These are phyloP conservation scores for Rhysida immarginata DNA, from an alignment of 1,140 invertebrate genomes.

Conservation along the genomic window DNA sequence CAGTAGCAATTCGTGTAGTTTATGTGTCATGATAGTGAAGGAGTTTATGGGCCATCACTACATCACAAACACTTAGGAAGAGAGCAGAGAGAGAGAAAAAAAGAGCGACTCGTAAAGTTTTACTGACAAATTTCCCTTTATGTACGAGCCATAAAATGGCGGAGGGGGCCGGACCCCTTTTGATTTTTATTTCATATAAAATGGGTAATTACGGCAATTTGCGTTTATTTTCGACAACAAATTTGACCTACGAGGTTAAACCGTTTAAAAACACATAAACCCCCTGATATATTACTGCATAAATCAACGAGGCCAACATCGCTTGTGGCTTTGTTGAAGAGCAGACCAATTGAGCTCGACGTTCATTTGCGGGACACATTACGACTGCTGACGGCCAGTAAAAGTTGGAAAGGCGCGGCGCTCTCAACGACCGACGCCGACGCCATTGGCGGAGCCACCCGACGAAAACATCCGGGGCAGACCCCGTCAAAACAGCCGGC, in stretches of 20 bases:
- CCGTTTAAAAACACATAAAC: background rate
- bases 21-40: constrained; percentile 8
- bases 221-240: constrained; percentile 7
- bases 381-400: background rate
- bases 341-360: constrained; percentile 2
- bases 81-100: background rate
- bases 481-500: no score
- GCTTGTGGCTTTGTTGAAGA: constrained; percentile 5
- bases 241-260: background rate
- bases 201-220: constrained; percentile 9
- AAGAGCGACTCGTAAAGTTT: constrained; percentile 6
- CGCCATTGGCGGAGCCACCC: no score
- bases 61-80: constrained; percentile 7
- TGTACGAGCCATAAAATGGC: constrained; percentile 5
- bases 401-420: no score
- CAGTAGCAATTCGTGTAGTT: constrained; percentile 8
- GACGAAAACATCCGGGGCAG: no score
- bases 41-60: constrained; percentile 8
- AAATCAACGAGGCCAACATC: background rate
- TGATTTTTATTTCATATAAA: constrained; percentile 8
- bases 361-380: constrained; percentile 4
- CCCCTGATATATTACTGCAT: constrained; percentile 1
- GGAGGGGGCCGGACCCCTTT: constrained; percentile 1
- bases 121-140: constrained; percentile 9
- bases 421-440: no score